Evolutionary conservation across 2,888 invertebrate species (phyloP).

Genomic region (Apamea epomidion): DNA sequence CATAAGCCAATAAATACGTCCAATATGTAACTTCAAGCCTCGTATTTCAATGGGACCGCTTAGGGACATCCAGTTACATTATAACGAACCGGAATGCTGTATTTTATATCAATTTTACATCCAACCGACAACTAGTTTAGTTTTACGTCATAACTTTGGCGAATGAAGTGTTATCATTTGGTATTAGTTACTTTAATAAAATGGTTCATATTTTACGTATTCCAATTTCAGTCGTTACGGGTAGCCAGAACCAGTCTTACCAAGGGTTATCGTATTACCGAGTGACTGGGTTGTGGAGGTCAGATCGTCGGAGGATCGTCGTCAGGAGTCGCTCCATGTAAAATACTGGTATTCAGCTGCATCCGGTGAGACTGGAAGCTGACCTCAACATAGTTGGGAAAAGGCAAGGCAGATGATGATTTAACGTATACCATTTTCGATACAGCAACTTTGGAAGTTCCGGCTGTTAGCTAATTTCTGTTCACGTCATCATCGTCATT

Average conservation of each 20-base stretch:
- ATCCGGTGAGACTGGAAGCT: too few relatives aligned
- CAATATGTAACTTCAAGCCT: slow-evolving; percentile 16
- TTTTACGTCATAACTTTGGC: neutral
- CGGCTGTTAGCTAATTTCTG: neutral
- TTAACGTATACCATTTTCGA: neutral
- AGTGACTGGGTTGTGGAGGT: too few relatives aligned
- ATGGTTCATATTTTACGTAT: neutral
- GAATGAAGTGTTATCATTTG: neutral
- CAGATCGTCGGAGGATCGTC: too few relatives aligned
- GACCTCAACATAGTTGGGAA: too few relatives aligned
- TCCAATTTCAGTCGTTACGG: neutral
- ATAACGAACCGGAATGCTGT: slow-evolving; percentile 48
- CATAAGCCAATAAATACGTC: neutral
- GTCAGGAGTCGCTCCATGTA: too few relatives aligned
- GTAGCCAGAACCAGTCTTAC: too few relatives aligned
- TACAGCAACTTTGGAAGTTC: neutral
- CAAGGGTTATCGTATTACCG: too few relatives aligned
- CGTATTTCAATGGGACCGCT: slow-evolving; percentile 25
- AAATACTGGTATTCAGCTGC: too few relatives aligned
- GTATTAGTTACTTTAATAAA: neutral
- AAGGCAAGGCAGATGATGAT: too few relatives aligned
- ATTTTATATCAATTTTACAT: slow-evolving; percentile 16
- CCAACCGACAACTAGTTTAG: slow-evolving; percentile 9
- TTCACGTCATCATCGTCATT: neutral
- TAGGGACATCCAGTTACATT: slow-evolving; percentile 49